Conservation (phyloP, 2,113 vertebrate genomes). For the Rhegmatorhina hoffmannsi region DNA sequence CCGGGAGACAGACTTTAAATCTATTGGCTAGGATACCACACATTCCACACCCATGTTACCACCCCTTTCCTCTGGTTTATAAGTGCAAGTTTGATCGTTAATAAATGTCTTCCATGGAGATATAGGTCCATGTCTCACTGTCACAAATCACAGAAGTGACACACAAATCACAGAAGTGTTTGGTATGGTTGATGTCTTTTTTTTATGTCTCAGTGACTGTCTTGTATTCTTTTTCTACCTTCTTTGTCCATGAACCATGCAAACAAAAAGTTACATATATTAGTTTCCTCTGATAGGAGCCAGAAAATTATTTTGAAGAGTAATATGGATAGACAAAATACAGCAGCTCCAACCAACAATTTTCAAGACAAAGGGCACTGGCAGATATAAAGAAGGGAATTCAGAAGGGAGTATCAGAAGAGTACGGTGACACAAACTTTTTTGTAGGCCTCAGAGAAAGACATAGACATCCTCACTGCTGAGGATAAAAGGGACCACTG, state of each 20-base stretch:
- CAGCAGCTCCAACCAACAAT: not conserved
- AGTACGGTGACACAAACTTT: not conserved
- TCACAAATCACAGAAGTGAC: no score
- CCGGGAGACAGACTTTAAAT: no score
- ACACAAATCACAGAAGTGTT: not conserved
- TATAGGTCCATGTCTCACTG: no score
- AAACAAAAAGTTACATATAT: not conserved
- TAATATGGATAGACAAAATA: not conserved
- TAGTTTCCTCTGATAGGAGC: not conserved
- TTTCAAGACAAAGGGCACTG: not conserved
- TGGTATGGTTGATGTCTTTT: not conserved
- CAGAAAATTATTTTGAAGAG: not conserved
- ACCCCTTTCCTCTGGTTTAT: no score
- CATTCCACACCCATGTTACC: no score
- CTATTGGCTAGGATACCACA: no score
- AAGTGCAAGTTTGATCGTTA: no score
- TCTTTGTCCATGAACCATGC: accelerated
- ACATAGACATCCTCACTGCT: not conserved
- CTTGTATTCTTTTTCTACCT: not conserved
- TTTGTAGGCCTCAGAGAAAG: not conserved
- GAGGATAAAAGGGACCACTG: not conserved
- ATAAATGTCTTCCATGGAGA: no score
- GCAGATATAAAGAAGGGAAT: not conserved
- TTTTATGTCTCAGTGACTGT: not conserved
- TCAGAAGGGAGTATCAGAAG: not conserved